Evolutionary conservation across 2,113 vertebrate species (phyloP), one percentile per base, ranked within the genome.

Genomic region (Hyperoodon ampullatus): DNA sequence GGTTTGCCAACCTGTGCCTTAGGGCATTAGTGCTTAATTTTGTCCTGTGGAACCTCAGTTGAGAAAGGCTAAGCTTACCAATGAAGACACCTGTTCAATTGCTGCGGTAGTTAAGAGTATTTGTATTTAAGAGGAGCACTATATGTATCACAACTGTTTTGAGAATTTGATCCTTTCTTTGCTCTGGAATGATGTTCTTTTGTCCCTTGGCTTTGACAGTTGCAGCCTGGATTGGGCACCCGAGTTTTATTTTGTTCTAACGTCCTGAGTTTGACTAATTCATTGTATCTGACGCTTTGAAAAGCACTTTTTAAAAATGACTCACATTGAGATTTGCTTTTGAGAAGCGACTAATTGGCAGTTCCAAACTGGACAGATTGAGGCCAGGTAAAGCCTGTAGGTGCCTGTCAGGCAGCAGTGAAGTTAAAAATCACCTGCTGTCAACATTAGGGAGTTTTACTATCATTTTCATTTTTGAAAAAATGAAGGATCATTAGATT

Each of bases 301-400:
- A 96, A 95, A 97, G 58, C 61, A 92, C 66, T 94, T 95, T 97
- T 96, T 95, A 77, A 6, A n/a, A 96, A 95, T 93, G 90, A 61
- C 87, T 95, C 96, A 81, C 61, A 24, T 94, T 97, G 93, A 97
- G 74, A 47, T 81, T 94, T 96, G 82, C 60, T 97, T 96, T 97
- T 97, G 94, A 98, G 98, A 97, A 94, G 94, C 39, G 96, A 95
- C 77, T 98, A 98, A 98, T 96, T 97, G 96, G 92, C 98, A 98
- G 91, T 90, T 94, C 58, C 23, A 97, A 82, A 95, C 71, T 95
- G 98, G 98, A 98, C 84, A 98, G 98, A 98, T 96, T 97, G 97
- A 97, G 97, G 97, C 86, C 93, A 98, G 63, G 42, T 97, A 97
- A 97, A 98, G 95, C 96, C 88, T 97, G 88, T 95, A 97, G 88